Percentiles rank a stretch among this genome's conserved stretches.
Evolutionary conservation across 2,797 vertebrate genomes (phyloP).

Genomic region (Xenopus petersii): DNA sequence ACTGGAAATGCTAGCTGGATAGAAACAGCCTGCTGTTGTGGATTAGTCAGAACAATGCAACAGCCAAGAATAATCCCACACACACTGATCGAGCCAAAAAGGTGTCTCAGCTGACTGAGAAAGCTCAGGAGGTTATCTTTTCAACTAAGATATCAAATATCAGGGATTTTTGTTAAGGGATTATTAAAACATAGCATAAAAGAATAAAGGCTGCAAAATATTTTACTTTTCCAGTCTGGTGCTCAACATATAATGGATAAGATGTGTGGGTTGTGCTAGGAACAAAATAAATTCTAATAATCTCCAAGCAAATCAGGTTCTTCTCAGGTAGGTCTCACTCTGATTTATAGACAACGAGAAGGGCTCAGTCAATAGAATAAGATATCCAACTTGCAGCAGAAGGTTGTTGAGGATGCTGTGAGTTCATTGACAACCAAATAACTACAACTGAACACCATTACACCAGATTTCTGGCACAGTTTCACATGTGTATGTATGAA

Average conservation of each 20-base stretch:
- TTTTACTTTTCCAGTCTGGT: not conserved
- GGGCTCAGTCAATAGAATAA: no score
- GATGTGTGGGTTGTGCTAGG: not conserved
- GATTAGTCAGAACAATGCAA: slow-evolving; percentile 18
- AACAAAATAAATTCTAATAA: not conserved
- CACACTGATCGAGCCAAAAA: slow-evolving; percentile 19
- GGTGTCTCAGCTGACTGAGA: slow-evolving; percentile 18
- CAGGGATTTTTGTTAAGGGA: not conserved
- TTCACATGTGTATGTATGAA: no score
- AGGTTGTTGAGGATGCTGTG: no score
- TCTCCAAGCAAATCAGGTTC: not conserved
- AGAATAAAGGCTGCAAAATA: not conserved
- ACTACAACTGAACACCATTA: no score
- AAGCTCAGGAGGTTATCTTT: slow-evolving; percentile 4
- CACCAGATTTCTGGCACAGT: no score
- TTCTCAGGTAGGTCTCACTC: not conserved
- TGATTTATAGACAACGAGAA: no score
- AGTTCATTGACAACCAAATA: no score
- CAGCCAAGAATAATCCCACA: slow-evolving; percentile 24
- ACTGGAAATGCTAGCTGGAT: slow-evolving; percentile 3
- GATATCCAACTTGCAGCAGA: no score
- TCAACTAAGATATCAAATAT: slow-evolving; percentile 10
- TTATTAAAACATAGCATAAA: not conserved
- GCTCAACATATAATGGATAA: not conserved
- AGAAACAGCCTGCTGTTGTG: slow-evolving; percentile 9